These are phyloP conservation scores for Halictus quadricinctus DNA, from an alignment of 2,888 invertebrate genomes.

Conservation along the genomic window DNA sequence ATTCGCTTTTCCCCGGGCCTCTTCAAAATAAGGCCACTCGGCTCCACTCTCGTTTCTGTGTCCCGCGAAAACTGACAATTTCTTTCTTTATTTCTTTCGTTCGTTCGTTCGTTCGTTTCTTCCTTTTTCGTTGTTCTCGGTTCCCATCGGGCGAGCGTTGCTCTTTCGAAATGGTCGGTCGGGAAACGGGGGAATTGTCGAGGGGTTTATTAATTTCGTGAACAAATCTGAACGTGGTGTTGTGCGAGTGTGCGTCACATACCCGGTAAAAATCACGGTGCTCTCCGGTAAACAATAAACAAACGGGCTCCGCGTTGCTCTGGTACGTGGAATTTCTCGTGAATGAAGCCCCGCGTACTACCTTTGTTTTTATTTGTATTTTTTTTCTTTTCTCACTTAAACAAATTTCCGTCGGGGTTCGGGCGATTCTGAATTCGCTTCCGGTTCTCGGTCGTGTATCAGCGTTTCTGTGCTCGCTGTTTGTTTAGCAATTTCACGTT, in stretches of 20 bases:
- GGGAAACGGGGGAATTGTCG: neutral
- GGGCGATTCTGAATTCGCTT: neutral
- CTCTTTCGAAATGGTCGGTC: neutral
- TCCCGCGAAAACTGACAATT: neutral
- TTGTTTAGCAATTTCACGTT: neutral
- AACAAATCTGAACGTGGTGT: neutral
- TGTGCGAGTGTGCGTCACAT: neutral
- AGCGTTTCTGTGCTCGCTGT: neutral
- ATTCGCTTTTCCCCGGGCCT: constrained; percentile 74
- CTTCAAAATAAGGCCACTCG: constrained; percentile 67
- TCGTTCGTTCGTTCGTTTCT: neutral
- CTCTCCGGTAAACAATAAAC: constrained; percentile 50
- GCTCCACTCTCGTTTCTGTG: constrained; percentile 15
- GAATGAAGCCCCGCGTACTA: constrained; percentile 29
- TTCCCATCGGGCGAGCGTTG: neutral
- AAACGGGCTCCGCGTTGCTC: constrained; percentile 19
- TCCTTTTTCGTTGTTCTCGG: neutral
- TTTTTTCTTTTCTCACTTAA: constrained; percentile 16
- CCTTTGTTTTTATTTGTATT: neutral
- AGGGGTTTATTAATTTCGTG: neutral
- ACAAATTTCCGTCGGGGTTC: constrained; percentile 17
- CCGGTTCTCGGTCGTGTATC: neutral
- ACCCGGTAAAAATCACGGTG: constrained; percentile 38
- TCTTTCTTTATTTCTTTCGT: neutral
- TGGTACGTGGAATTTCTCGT: constrained; percentile 46